These are phyloP conservation scores for Peromyscus attwateri DNA, from an alignment of 2,797 vertebrate genomes.

Conservation along the genomic window DNA sequence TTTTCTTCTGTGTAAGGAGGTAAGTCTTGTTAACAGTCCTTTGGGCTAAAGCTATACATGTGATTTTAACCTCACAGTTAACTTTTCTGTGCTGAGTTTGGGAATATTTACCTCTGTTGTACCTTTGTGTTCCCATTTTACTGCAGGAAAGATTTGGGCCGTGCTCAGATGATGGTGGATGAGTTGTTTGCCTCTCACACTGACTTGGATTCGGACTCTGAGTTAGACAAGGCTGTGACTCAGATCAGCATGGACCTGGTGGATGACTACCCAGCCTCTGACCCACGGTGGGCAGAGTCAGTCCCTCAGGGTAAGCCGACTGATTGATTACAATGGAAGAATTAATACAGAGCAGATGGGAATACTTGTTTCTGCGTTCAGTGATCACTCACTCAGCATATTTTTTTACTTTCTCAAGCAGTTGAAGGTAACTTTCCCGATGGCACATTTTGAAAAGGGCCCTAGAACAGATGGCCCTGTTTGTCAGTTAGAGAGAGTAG, in stretches of 20 bases:
- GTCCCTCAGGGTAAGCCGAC: slow-evolving; percentile 93
- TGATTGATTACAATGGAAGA: not conserved
- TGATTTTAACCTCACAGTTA: not conserved
- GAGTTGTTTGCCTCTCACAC: slow-evolving; percentile 91
- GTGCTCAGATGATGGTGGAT: slow-evolving; percentile 92
- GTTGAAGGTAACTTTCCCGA: not conserved
- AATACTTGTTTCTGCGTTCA: not conserved
- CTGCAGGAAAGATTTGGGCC: slow-evolving; percentile 93
- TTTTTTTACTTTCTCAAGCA: not conserved
- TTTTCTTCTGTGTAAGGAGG: not conserved
- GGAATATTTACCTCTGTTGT: not conserved
- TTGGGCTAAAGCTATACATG: not conserved
- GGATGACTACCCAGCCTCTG: slow-evolving; percentile 97
- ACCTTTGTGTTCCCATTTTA: not conserved
- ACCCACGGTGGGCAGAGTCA: slow-evolving; percentile 98
- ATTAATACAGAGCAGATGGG: not conserved
- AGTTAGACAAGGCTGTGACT: slow-evolving; percentile 92
- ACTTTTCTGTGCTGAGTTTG: not conserved
- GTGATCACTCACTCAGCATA: not conserved
- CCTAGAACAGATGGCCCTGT: not conserved
- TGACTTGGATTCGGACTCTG: slow-evolving; percentile 88
- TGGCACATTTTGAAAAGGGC: not conserved
- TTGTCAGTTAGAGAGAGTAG: not conserved
- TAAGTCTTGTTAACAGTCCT: not conserved
- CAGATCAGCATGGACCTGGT: slow-evolving; percentile 95